phyloP scores from a whole-genome alignment of 2,113 vertebrate species.

The Chaetodon auriga region DNA sequence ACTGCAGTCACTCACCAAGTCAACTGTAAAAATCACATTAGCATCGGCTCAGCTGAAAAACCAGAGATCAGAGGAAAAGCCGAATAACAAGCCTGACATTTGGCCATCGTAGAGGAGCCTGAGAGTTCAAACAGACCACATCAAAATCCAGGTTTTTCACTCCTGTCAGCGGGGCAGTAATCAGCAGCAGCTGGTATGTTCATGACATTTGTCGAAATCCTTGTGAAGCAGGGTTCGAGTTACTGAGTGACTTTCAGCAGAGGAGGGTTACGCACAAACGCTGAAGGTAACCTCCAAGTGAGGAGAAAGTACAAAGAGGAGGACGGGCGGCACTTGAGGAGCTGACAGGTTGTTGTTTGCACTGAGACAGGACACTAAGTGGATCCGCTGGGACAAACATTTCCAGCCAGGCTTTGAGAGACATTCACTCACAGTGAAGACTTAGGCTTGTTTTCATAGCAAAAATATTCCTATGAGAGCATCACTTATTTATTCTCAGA shows the following conservation, averaged over 20 bases:
- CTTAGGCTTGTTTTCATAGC: background rate
- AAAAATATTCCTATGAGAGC: too few species aligned
- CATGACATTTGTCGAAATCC: conserved; percentile 64
- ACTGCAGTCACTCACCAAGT: conserved; percentile 1
- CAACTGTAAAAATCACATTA: conserved; percentile 23
- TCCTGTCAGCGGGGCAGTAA: conserved; percentile 25
- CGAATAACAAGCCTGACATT: background rate
- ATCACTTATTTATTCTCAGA: background rate
- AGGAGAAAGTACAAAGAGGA: background rate
- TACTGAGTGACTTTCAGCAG: conserved; percentile 53
- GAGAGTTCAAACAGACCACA: background rate
- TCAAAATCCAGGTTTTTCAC: background rate
- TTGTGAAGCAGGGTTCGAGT: conserved; percentile 41
- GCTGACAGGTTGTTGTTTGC: conserved; percentile 35
- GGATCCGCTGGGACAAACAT: background rate
- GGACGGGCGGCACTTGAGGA: background rate
- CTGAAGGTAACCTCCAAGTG: conserved; percentile 54
- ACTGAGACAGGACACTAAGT: conserved; percentile 24
- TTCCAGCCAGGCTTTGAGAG: background rate
- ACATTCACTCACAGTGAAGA: background rate
- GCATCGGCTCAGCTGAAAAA: background rate
- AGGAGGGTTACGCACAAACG: conserved; percentile 3
- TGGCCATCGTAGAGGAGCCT: background rate
- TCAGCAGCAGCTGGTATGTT: conserved; percentile 60
- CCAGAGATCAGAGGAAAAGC: background rate